phyloP scores from a whole-genome alignment of 2,113 vertebrate genomes.

The Neogobius melanostomus region DNA sequence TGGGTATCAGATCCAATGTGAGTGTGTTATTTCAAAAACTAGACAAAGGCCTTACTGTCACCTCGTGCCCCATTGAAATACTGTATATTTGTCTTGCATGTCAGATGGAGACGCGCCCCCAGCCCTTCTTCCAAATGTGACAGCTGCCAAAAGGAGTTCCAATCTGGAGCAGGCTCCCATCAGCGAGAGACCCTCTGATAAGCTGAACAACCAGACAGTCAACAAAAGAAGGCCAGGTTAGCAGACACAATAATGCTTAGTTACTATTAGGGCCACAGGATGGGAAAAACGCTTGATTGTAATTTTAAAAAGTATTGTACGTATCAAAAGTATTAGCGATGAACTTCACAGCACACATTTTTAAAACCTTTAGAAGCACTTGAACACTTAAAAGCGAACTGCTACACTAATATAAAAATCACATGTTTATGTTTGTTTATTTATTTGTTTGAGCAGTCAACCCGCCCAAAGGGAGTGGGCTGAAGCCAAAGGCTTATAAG shows the following conservation, averaged over 20 bases:
- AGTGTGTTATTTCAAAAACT: slow-evolving; percentile 45
- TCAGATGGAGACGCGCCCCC: slow-evolving; percentile 85
- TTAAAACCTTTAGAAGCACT: too few relatives aligned
- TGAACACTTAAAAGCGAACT: too few relatives aligned
- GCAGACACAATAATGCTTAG: slow-evolving; percentile 17
- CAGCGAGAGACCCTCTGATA: slow-evolving; percentile 75
- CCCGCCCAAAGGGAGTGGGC: too few relatives aligned
- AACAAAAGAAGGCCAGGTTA: slow-evolving; percentile 84
- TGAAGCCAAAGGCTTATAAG: too few relatives aligned
- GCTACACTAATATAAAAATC: too few relatives aligned
- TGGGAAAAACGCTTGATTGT: too few relatives aligned
- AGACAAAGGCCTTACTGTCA: not conserved
- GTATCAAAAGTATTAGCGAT: too few relatives aligned
- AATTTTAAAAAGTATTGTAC: too few relatives aligned
- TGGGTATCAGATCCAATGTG: slow-evolving; percentile 94
- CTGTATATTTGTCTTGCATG: not conserved
- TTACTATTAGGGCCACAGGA: too few relatives aligned
- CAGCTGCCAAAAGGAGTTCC: slow-evolving; percentile 72
- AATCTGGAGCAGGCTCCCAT: slow-evolving; percentile 69
- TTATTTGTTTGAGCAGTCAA: too few relatives aligned
- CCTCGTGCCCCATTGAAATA: not conserved
- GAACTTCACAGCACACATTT: too few relatives aligned
- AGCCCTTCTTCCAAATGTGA: slow-evolving; percentile 74
- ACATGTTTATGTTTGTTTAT: too few relatives aligned
- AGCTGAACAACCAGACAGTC: slow-evolving; percentile 56